Evolutionary conservation across 2,888 invertebrate genomes (phyloP), one percentile per base, ranked within the genome.

Genomic region (Marronus borbonicus): DNA sequence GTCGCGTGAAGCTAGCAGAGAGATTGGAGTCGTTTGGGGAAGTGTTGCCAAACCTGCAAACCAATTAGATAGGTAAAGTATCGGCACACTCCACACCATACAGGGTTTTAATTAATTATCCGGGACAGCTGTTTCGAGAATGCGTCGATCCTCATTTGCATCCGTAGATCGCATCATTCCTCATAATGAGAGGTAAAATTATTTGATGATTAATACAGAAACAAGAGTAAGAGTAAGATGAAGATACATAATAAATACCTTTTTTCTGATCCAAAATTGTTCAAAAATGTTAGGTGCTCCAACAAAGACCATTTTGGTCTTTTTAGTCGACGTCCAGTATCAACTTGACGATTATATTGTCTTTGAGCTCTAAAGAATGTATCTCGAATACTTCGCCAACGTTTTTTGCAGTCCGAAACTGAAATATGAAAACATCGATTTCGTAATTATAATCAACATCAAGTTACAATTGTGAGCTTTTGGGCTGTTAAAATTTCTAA

Each of bases 381-480:
- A 24, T 62, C 62, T 14, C 62, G 28, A 31, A 62, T 62, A 31
- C 31, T 62, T 31, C 62, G 28, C 62, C 62, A 62, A 8, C 62
- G 62, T 31, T 62, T 62, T 12, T 62, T 62, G 62, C 62, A 62
- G 28, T 62, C 62, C 1, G 12, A 12, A 28, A 10, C 62, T 62
- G 14, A 62, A 28, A 31, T 28, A 58, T 20, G 3, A 20, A 1
- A 8, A 58, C 14, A 8, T 24, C 8, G n/a, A 20, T 58, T 58
- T 58, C 17, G 1, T 8, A 24, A 20, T 58, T 4, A 20, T 12
- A 44, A 12, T 44, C 8, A 44, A 44, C 12, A 12, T 12, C 2
- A 10, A 10, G 0, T 39, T 39, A 39, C 39, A 44, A 12, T 12
- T 44, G 10, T 8, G 12, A 12, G 12, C 12, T 31, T 31, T 31